Evolutionary conservation across 2,113 vertebrate species (phyloP).

Genomic region (Porphyrio hochstetteri): DNA sequence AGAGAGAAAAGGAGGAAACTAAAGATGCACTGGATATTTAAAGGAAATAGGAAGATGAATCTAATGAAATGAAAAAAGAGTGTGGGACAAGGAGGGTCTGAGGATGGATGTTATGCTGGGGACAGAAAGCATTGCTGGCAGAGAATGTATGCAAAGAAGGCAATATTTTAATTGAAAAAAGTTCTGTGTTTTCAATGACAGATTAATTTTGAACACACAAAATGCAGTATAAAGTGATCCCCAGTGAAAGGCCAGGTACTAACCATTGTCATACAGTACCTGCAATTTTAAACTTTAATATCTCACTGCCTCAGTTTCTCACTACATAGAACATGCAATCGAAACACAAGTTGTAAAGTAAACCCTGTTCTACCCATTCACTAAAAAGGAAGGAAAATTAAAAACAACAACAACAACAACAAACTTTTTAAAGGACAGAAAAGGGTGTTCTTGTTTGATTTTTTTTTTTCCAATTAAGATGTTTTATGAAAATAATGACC

Average conservation of each 20-base stretch:
- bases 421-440: not conserved
- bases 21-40: not conserved
- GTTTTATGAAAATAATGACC: not conserved
- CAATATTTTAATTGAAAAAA: not conserved
- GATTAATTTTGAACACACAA: not conserved
- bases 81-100: not conserved
- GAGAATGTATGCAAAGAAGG: not conserved
- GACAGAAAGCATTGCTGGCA: not conserved
- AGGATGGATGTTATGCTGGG: not conserved
- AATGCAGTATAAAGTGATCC: not conserved
- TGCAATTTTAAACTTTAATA: not conserved
- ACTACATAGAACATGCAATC: too few species aligned
- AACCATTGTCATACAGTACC: not conserved
- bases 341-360: not conserved
- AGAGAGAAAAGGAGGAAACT: not conserved
- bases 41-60: not conserved
- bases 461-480: not conserved
- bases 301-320: not conserved
- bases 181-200: not conserved
- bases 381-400: not conserved
- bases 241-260: not conserved
- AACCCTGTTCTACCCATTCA: not conserved
- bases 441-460: fast-evolving
- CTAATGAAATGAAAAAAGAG: not conserved
- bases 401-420: too few species aligned